These are phyloP conservation scores for Heliothis virescens DNA, from an alignment of 1,140 invertebrate genomes.

Conservation along the genomic window DNA sequence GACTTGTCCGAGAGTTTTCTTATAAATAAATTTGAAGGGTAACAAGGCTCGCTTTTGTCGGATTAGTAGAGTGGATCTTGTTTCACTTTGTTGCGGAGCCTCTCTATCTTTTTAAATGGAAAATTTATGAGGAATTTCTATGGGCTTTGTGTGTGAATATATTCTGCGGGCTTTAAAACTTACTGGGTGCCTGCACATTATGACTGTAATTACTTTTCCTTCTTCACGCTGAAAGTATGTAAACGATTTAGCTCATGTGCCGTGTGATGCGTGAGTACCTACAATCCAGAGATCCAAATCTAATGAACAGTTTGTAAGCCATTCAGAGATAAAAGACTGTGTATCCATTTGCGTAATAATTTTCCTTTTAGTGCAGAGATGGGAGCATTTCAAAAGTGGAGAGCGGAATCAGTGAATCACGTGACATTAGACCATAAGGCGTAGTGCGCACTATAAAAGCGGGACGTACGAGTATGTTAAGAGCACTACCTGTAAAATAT, in stretches of 20 bases:
- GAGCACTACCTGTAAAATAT: conserved; percentile 84
- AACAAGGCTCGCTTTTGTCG: conserved; percentile 86
- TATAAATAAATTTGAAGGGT: conserved; percentile 87
- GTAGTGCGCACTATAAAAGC: conserved; percentile 81
- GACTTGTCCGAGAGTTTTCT: conserved; percentile 86
- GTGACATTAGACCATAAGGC: conserved; percentile 81
- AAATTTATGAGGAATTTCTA: conserved; percentile 68
- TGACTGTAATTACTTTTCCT: no score
- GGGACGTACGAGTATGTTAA: conserved; percentile 82
- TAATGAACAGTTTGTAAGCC: no score
- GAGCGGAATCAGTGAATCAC: conserved; percentile 75
- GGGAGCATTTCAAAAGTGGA: conserved; percentile 29
- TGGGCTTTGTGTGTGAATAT: conserved; percentile 44
- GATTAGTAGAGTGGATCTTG: conserved; percentile 86
- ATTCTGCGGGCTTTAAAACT: background rate
- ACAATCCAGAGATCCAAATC: no score
- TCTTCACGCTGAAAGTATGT: no score
- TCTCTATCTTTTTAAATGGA: conserved; percentile 78
- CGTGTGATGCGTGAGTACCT: no score
- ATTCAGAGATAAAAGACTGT: no score
- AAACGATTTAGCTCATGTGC: no score
- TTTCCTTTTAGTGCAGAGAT: background rate
- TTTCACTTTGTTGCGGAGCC: conserved; percentile 85
- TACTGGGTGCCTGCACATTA: background rate
- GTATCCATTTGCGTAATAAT: conserved; percentile 19